These are phyloP conservation scores for Sclerodermus sp. DNA, from an alignment of 2,888 invertebrate species.

Conservation along the genomic window DNA sequence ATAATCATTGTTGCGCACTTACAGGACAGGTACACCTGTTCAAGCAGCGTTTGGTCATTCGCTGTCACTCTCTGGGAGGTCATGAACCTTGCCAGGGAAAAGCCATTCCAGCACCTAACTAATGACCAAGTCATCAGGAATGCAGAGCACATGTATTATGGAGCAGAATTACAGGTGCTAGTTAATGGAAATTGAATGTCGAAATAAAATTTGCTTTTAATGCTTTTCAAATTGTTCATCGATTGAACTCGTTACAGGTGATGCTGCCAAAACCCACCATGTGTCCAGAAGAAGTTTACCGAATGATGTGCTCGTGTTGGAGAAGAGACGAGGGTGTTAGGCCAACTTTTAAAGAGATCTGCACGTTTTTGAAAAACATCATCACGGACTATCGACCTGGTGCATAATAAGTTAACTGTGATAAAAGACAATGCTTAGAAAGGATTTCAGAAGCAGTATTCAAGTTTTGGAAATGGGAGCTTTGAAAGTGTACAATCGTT, in stretches of 20 bases:
- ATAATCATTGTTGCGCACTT: slow-evolving; percentile 24
- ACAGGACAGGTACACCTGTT: slow-evolving; percentile 67
- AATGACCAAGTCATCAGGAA: slow-evolving; percentile 68
- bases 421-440: slow-evolving; percentile 25
- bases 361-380: slow-evolving; percentile 68
- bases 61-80: slow-evolving; percentile 70
- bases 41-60: slow-evolving; percentile 67
- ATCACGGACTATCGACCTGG: slow-evolving; percentile 61
- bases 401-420: slow-evolving; percentile 46
- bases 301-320: slow-evolving; percentile 74
- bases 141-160: slow-evolving; percentile 69
- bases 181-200: too few species aligned
- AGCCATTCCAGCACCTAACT: slow-evolving; percentile 64
- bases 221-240: slow-evolving; percentile 3
- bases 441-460: not conserved
- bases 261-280: slow-evolving; percentile 74
- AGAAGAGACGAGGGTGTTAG: slow-evolving; percentile 63
- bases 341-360: slow-evolving; percentile 69
- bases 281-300: slow-evolving; percentile 76
- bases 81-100: slow-evolving; percentile 64
- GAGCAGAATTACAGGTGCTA: slow-evolving; percentile 64
- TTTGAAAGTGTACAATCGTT: slow-evolving; percentile 45
- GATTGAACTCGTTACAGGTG: slow-evolving; percentile 40
- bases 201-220: slow-evolving; percentile 8
- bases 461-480: too few species aligned